Evolutionary conservation across 2,888 invertebrate species (phyloP), one percentile per base, ranked within the genome.

Genomic region (Furcula furcula): DNA sequence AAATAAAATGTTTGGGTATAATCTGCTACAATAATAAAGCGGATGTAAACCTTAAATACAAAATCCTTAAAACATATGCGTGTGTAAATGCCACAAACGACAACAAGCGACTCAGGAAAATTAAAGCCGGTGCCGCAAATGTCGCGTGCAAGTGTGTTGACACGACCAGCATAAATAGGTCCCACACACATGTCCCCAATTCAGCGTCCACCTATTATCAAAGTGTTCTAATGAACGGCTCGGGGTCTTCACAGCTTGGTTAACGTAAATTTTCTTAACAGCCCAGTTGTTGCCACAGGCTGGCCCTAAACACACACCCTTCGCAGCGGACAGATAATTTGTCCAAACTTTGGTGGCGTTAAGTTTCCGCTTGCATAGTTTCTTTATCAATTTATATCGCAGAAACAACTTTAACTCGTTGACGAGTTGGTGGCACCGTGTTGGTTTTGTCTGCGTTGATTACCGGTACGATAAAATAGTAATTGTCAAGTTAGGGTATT

Each of bases 291-390:
- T 62, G 66, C 43, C 51, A 41, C 56, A 45, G 52, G 51, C 55
- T 45, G 45, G 64, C 69, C 79, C 78, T 77, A 75, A 76, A 65
- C 72, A 78, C 68, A 76, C 72, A 65, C 64, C 63, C 61, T 55
- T 53, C 51, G 41, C 40, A 48, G 55, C 55, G 55, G 64, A 56
- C 52, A 63, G 64, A 74, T 71, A 71, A 76, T 69, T 76, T 76
- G 70, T 68, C 60, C 60, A 53, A 68, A 75, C 55, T 72, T 71
- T 29, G 34, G 39, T 43, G 51, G 46, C 53, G 56, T 49, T 56
- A 59, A 70, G 58, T 71, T 69, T 58, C 51, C 51, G 54, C 56
- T 57, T 50, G 49, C 46, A 52, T 65, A 65, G 70, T 65, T 73
- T 66, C 71, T 67, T 72, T 67, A 70, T 71, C 70, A 66, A 63